A percentile compares a stretch with the other conserved stretches of the same genome.
phyloP scores from a whole-genome alignment of 2,888 invertebrate species.

The Lamproptera curius region DNA sequence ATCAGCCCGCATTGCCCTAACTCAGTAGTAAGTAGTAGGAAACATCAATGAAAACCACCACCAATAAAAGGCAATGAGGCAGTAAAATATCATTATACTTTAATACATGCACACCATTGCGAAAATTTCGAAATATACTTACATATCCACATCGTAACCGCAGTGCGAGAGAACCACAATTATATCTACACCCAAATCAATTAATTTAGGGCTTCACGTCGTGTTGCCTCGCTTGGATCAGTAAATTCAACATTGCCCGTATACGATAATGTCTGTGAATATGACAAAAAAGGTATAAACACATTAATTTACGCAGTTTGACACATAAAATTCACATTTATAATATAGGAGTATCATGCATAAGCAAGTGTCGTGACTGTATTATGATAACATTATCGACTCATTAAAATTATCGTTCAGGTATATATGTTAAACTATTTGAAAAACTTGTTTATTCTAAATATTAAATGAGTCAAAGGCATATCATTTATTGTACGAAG shows the following conservation, averaged over 20 bases:
- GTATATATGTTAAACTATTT: too few relatives aligned
- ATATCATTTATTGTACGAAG: not conserved
- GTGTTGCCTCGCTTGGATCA: conserved; percentile 81
- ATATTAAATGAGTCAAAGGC: too few relatives aligned
- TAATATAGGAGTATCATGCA: not conserved
- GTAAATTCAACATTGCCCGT: conserved; percentile 82
- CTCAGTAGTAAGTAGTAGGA: too few relatives aligned
- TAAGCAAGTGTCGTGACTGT: not conserved
- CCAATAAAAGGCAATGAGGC: too few relatives aligned
- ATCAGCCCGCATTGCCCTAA: too few relatives aligned
- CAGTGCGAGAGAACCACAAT: conserved; percentile 91
- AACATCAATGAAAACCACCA: too few relatives aligned
- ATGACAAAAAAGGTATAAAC: not conserved
- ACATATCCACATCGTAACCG: conserved; percentile 82
- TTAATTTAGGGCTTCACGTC: conserved; percentile 79
- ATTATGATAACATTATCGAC: not conserved
- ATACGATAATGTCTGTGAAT: conserved; percentile 75
- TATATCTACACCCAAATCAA: conserved; percentile 83
- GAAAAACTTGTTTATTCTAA: too few relatives aligned
- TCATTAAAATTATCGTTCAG: too few relatives aligned
- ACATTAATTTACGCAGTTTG: not conserved
- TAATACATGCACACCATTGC: too few relatives aligned
- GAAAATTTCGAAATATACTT: conserved; percentile 33
- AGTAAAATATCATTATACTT: too few relatives aligned
- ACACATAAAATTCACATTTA: not conserved